These are phyloP conservation scores for Aphyosemion australe DNA, from an alignment of 2,113 vertebrate genomes.

Conservation along the genomic window DNA sequence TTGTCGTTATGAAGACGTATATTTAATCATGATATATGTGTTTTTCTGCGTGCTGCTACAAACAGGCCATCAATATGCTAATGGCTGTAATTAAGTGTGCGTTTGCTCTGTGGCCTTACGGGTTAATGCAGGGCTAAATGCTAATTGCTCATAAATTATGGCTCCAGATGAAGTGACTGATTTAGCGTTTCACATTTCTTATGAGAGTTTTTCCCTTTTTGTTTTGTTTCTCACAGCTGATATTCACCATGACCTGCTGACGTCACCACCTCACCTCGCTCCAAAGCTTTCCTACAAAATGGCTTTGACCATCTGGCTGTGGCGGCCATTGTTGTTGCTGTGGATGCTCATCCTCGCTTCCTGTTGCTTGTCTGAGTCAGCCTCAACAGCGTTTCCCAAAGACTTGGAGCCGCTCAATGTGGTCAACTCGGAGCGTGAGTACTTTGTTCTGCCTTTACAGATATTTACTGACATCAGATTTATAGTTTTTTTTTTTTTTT, in stretches of 20 bases:
- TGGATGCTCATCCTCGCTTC: slow-evolving; percentile 30
- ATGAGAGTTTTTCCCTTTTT: neutral
- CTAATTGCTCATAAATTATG: neutral
- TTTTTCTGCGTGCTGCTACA: neutral
- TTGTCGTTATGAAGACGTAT: too few relatives aligned
- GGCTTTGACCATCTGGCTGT: slow-evolving; percentile 21
- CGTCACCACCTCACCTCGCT: neutral
- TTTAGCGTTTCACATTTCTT: neutral
- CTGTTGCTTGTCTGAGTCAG: slow-evolving; percentile 43
- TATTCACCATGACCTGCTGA: slow-evolving; percentile 55
- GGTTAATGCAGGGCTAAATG: neutral
- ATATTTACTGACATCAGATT: too few relatives aligned
- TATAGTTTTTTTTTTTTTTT: too few relatives aligned
- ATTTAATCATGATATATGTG: neutral
- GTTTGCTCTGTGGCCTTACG: neutral
- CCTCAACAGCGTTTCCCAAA: slow-evolving; percentile 65
- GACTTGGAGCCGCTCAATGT: slow-evolving; percentile 73
- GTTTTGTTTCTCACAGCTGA: slow-evolving; percentile 21
- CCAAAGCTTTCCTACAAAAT: slow-evolving; percentile 21
- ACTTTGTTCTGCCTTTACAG: too few relatives aligned
- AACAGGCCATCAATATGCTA: neutral
- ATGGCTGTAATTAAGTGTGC: neutral
- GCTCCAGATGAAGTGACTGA: neutral
- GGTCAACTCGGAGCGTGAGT: slow-evolving; percentile 67
- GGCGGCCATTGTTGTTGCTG: slow-evolving; percentile 4